Evolutionary conservation across 2,797 vertebrate species (phyloP).

Genomic region (Oreochromis mossambicus): DNA sequence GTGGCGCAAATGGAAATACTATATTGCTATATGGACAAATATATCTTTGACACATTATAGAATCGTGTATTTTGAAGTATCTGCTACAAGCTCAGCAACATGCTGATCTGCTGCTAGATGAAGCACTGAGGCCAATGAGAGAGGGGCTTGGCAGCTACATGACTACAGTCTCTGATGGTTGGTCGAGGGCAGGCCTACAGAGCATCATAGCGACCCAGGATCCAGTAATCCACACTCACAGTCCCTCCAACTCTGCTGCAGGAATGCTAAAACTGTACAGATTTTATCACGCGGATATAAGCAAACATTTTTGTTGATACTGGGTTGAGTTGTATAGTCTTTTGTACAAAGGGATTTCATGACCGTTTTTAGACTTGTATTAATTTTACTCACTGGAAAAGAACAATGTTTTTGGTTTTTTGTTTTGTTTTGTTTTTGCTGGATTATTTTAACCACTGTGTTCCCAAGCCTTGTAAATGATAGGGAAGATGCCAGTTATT

Average conservation of each 20-base stretch:
- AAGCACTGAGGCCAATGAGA: slow-evolving; percentile 77
- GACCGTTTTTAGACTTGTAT: slow-evolving; percentile 70
- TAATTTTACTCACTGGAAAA: slow-evolving; percentile 81
- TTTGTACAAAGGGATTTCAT: slow-evolving; percentile 88
- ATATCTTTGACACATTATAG: slow-evolving; percentile 59
- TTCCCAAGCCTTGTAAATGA: slow-evolving; percentile 77
- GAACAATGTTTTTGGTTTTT: slow-evolving; percentile 19
- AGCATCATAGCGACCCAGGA: slow-evolving; percentile 49
- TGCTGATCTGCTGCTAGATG: slow-evolving; percentile 82
- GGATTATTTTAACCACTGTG: slow-evolving; percentile 83
- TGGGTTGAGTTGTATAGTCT: slow-evolving; percentile 81
- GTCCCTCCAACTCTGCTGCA: slow-evolving; percentile 69
- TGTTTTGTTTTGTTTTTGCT: slow-evolving; percentile 54
- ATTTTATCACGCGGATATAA: slow-evolving; percentile 57
- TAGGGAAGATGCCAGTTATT: slow-evolving; percentile 82
- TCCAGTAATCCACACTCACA: slow-evolving; percentile 47
- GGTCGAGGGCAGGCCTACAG: slow-evolving; percentile 26
- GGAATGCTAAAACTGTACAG: slow-evolving; percentile 70
- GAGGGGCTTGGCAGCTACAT: slow-evolving; percentile 77
- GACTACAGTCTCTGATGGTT: slow-evolving; percentile 54
- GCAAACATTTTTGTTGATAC: slow-evolving; percentile 69
- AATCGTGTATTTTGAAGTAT: slow-evolving; percentile 73
- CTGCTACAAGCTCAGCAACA: slow-evolving; percentile 69
- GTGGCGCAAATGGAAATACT: slow-evolving; percentile 47
- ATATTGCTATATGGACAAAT: slow-evolving; percentile 60